phyloP scores from a whole-genome alignment of 2,888 invertebrate genomes.

The Drosophila histrio region DNA sequence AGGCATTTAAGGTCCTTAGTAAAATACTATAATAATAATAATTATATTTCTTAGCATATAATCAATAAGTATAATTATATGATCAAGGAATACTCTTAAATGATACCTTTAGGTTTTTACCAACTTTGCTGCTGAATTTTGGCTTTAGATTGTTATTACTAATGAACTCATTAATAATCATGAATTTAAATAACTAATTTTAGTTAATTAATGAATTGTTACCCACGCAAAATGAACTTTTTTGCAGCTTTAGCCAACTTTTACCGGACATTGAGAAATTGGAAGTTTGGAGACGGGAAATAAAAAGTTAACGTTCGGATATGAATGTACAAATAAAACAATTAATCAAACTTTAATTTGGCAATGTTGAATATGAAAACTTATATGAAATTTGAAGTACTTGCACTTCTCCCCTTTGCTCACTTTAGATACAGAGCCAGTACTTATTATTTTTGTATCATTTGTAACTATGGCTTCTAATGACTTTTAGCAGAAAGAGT shows the following conservation, averaged over 20 bases:
- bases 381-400: background rate
- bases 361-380: background rate
- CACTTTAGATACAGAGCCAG: background rate
- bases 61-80: too few relatives aligned
- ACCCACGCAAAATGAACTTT: background rate
- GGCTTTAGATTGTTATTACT: background rate
- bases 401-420: background rate
- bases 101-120: too few relatives aligned
- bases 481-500: slow-evolving; percentile 34
- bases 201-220: slow-evolving; percentile 1
- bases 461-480: slow-evolving; percentile 24
- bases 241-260: slow-evolving; percentile 1
- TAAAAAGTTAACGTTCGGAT: background rate
- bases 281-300: background rate
- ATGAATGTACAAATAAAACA: background rate
- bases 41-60: too few relatives aligned
- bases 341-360: background rate
- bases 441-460: slow-evolving; percentile 4
- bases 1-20: too few relatives aligned
- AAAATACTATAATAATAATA: too few relatives aligned
- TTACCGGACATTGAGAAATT: slow-evolving; percentile 22
- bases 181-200: slow-evolving; percentile 7
- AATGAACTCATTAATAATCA: slow-evolving; percentile 7
- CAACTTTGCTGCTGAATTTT: background rate
- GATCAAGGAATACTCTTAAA: too few relatives aligned